These are phyloP conservation scores for Molorchus minor DNA, from an alignment of 2,888 invertebrate species.

Conservation along the genomic window DNA sequence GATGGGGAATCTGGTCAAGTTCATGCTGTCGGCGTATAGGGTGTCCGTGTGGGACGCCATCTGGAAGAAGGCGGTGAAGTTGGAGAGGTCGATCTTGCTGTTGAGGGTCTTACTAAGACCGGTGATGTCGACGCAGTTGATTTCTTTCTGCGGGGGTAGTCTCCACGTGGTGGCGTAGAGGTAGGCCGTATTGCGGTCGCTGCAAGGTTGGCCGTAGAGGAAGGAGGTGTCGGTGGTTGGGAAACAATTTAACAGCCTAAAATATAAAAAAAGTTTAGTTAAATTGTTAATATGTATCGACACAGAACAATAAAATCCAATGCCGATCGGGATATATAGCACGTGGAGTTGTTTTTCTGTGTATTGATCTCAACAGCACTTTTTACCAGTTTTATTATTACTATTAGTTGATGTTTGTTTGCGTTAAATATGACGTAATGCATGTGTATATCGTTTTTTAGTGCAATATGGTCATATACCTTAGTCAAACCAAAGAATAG, in stretches of 20 bases:
- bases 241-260: not conserved
- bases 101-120: constrained; percentile 42
- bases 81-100: constrained; percentile 21
- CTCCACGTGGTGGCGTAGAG: constrained; percentile 42
- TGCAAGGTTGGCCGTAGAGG: constrained; percentile 54
- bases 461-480: too few species aligned
- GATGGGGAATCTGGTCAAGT: constrained; percentile 43
- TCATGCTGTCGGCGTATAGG: constrained; percentile 56
- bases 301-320: too few species aligned
- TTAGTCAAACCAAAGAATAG: too few species aligned
- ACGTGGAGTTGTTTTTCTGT: too few species aligned
- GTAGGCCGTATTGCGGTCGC: constrained; percentile 53
- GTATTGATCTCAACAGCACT: too few species aligned
- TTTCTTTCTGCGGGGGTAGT: constrained; percentile 38
- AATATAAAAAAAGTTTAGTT: too few species aligned
- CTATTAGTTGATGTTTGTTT: too few species aligned
- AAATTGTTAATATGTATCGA: too few species aligned
- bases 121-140: constrained; percentile 54
- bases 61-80: constrained; percentile 35
- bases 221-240: constrained; percentile 32
- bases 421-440: not conserved
- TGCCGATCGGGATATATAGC: too few species aligned
- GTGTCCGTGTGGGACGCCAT: constrained; percentile 41
- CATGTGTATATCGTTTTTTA: not conserved
- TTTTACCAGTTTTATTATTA: too few species aligned